Evolutionary conservation across 2,797 vertebrate genomes (phyloP), one percentile per base, ranked within the genome.

Genomic region (Notamacropus eugenii): DNA sequence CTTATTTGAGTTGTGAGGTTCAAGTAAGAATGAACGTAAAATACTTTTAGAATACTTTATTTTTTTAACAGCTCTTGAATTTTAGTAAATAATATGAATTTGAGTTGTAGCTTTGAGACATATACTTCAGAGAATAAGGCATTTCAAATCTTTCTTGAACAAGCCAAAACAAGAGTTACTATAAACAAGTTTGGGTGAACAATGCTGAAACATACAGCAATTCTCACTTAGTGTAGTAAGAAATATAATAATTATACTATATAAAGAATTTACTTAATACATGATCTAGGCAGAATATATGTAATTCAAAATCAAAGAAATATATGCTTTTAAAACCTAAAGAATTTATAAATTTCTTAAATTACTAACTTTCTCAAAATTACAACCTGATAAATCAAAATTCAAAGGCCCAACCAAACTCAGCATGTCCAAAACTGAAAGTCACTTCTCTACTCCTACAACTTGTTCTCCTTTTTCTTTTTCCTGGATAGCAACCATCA

Each of bases 201-300:
- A 90, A 93, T 1, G 31, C 40, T 93, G 94, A 5, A 13, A 92
- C 27, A 1, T 62, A n/a, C 24, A 59, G 90, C 34, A 94, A 93
- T 55, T 92, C 57, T 93, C 57, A 55, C 50, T 91, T 55, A 90
- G 57, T 56, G 40, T 0, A n/a, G 29, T 92, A 90, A 93, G 91
- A 95, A 95, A 93, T 90, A 54, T 90, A 87, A 92, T 29, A 93
- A 96, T 92, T 55, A 67, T 31, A 59, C n/a, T 93, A 93, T 8
- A 90, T 93, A 94, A 96, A 87, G 90, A 58, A 74, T 94, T 54
- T n/a, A 28, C 31, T 57, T 24, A 91, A 40, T 94, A 46, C 55
- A 90, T 14, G 94, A 2, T 27, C 50, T 34, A 55, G 50, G 16
- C 0, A 90, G 19, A 46, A 82, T 46, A 82, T 46, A 9, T 9